These are phyloP conservation scores for Calameuta pallipes DNA, from an alignment of 2,888 invertebrate genomes.

Conservation along the genomic window DNA sequence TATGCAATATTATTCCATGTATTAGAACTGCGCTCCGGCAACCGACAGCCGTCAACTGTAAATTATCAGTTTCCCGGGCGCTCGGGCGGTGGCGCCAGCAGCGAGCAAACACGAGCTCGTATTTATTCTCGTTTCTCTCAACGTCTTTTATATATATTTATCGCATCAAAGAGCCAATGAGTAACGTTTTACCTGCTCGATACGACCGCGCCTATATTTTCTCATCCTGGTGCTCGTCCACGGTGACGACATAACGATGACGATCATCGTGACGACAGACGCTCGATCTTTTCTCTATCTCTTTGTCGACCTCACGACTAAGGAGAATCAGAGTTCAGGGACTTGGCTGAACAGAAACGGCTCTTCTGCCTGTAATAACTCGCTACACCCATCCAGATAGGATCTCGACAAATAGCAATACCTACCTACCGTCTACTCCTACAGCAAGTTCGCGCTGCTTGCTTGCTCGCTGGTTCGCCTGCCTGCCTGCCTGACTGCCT, in stretches of 20 bases:
- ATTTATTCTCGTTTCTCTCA: not conserved
- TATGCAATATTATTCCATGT: constrained; percentile 2
- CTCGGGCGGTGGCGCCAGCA: not conserved
- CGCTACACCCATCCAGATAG: constrained; percentile 57
- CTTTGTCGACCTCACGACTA: not conserved
- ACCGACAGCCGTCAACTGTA: constrained; percentile 16
- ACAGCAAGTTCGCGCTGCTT: constrained; percentile 6
- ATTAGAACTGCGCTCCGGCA: not conserved
- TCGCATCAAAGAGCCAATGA: not conserved
- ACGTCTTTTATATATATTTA: not conserved
- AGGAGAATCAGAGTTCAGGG: constrained; percentile 33
- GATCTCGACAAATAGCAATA: constrained; percentile 62
- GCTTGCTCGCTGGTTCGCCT: not conserved
- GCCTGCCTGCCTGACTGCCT: too few relatives aligned
- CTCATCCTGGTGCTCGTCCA: not conserved
- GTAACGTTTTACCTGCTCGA: not conserved
- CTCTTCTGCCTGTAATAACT: constrained; percentile 58
- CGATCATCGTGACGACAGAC: not conserved
- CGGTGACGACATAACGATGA: not conserved
- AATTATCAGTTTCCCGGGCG: constrained; percentile 19
- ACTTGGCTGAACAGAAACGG: constrained; percentile 37
- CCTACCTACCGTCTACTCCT: constrained; percentile 42
- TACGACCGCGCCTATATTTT: not conserved
- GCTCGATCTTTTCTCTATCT: not conserved
- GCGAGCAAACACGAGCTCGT: constrained; percentile 5